Evolutionary conservation across 30 jellyfish, hydroid and myxozoan genomes (phyloP), one percentile per base, ranked within the genome.

Genomic region (Aurelia aurita): DNA sequence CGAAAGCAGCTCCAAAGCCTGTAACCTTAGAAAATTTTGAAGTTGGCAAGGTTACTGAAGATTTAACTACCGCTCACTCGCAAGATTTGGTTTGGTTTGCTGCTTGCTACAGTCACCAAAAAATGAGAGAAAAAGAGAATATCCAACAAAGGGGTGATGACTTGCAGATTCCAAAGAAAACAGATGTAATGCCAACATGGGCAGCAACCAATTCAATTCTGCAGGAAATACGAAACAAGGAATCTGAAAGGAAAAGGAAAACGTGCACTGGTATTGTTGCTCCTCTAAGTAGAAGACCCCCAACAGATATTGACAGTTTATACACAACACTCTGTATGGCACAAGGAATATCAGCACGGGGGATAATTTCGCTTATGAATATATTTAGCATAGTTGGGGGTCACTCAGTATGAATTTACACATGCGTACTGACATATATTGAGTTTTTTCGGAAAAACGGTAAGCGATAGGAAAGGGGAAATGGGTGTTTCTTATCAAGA

Each of bases 261-360:
- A 72, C 84, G 46, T 25, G 68, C 68, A 72, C 84, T 32, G 84
- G 84, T 5, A 72, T 72, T 53, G 70, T 72, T 22, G 84, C 84
- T 12, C 84, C 71, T 72, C 70, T 72, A 72, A 46, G 68, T 26
- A 72, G 84, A 72, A 72, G 43, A 46, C 70, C 70, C 51, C 84
- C 71, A 39, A 47, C 69, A 39, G 84, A 44, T 72, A 14, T 46
- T 27, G 70, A 44, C 68, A 72, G 70, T 72, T 32, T 39, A 3
- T 72, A 3, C 70, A 46, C 68, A 35, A 53, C 71, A 8, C 70
- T 72, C 6, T 72, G 84, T 53, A 46, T 72, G 68, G 70, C 69
- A 22, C 84, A 72, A 72, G 84, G 84, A 44, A 72, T 72, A n/a
- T 72, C 84, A 72, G 84, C 70, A 46, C 47, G 16, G 16, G 84